Percentiles rank a stretch among this genome's conserved stretches.
Evolutionary conservation across 2,113 vertebrate species (phyloP).

Genomic region (Xenopus tropicalis): DNA sequence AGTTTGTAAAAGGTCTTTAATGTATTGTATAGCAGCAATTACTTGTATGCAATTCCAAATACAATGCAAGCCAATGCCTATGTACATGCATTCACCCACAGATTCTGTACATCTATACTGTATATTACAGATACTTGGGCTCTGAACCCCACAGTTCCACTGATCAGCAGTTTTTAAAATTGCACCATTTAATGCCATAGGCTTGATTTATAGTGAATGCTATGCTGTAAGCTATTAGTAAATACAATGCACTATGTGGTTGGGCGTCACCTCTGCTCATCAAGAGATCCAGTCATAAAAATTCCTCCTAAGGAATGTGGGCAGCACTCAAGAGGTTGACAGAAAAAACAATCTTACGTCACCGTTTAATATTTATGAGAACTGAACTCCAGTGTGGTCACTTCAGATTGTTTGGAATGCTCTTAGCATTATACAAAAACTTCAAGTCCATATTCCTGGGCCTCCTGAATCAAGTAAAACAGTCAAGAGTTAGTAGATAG

Average conservation of each 20-base stretch:
- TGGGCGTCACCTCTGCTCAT: slow-evolving; percentile 13
- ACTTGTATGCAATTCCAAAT: no score
- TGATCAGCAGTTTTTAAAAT: no score
- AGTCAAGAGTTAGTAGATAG: background rate
- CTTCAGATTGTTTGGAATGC: slow-evolving; percentile 35
- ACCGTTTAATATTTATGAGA: slow-evolving; percentile 66
- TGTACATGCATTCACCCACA: no score
- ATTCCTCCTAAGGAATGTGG: slow-evolving; percentile 38
- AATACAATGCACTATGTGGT: slow-evolving; percentile 36
- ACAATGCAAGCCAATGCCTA: no score
- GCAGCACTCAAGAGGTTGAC: slow-evolving; percentile 50
- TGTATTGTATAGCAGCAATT: no score
- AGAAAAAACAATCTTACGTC: slow-evolving; percentile 58
- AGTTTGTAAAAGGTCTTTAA: no score
- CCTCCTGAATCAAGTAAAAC: background rate
- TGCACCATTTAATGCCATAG: background rate
- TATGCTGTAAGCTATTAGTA: slow-evolving; percentile 5
- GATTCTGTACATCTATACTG: no score
- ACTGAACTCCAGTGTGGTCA: slow-evolving; percentile 54
- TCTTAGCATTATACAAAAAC: no score
- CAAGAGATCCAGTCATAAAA: slow-evolving; percentile 43
- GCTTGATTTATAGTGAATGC: background rate
- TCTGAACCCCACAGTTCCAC: no score
- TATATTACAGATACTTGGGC: no score
- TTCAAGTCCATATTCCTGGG: background rate